Evolutionary conservation across 2,113 vertebrate genomes (phyloP).

Genomic region (Eptesicus fuscus): DNA sequence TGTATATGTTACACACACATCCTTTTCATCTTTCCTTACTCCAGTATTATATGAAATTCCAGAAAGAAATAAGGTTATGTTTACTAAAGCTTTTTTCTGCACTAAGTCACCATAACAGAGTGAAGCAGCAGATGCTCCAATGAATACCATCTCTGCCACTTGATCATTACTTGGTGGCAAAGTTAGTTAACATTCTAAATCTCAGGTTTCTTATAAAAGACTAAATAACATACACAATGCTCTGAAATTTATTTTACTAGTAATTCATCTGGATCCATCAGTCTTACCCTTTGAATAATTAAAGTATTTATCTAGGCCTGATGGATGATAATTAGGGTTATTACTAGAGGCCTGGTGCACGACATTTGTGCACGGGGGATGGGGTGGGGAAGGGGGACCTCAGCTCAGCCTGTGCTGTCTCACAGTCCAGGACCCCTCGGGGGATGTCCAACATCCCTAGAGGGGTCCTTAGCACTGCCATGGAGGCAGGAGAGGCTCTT

Average conservation of each 20-base stretch:
- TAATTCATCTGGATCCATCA: neutral
- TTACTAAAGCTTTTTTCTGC: neutral
- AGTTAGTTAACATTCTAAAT: neutral
- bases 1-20: neutral
- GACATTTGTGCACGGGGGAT: too few relatives aligned
- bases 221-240: neutral
- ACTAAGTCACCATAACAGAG: neutral
- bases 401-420: too few relatives aligned
- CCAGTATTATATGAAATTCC: neutral
- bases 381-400: too few relatives aligned
- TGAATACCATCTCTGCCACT: neutral
- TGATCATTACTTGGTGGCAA: neutral
- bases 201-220: neutral
- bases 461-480: too few relatives aligned
- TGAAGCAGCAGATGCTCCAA: neutral
- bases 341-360: neutral
- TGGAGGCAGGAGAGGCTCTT: too few relatives aligned
- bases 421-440: too few relatives aligned
- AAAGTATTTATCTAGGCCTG: neutral
- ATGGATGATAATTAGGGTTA: neutral
- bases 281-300: neutral
- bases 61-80: neutral
- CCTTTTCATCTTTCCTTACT: neutral
- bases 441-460: too few relatives aligned
- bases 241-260: neutral